Percentiles rank a stretch among this genome's conserved stretches.
These are phyloP conservation scores for Peromyscus nudipes DNA, from an alignment of 2,797 vertebrate genomes.

Conservation along the genomic window DNA sequence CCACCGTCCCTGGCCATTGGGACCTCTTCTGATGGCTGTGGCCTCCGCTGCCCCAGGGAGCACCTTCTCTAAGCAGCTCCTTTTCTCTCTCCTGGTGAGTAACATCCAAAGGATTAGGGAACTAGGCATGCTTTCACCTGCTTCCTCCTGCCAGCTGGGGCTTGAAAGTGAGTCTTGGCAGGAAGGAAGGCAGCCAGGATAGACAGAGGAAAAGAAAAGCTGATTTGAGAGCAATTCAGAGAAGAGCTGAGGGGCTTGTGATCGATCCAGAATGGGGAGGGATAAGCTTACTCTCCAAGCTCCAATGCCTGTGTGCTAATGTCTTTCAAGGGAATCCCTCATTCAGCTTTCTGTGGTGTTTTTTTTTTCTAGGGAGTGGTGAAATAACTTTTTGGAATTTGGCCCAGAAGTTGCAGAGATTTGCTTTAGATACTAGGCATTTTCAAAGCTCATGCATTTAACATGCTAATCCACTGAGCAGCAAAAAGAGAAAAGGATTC, in stretches of 20 bases:
- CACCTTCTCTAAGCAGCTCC: conserved; percentile 78
- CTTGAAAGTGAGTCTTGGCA: not conserved
- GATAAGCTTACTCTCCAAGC: not conserved
- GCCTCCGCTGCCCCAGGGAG: conserved; percentile 68
- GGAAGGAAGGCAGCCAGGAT: not conserved
- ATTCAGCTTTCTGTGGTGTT: not conserved
- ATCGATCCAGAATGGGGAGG: not conserved
- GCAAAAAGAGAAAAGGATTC: not conserved
- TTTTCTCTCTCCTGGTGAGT: conserved; percentile 88
- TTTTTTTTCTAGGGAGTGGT: not conserved
- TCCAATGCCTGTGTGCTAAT: not conserved
- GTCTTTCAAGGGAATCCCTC: conserved; percentile 22
- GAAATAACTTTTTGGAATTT: conserved; percentile 40
- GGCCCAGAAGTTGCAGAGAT: conserved; percentile 30
- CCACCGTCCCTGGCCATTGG: conserved; percentile 60
- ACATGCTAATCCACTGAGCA: not conserved
- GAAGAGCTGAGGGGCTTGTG: not conserved
- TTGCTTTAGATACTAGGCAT: conserved; percentile 45
- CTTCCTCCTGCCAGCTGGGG: not conserved
- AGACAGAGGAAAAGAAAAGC: not conserved
- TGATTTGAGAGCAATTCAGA: not conserved
- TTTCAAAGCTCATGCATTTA: not conserved
- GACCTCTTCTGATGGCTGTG: conserved; percentile 79
- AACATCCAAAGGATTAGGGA: conserved; percentile 67
- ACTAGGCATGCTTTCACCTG: not conserved